Evolutionary conservation across 2,113 vertebrate genomes (phyloP), one percentile per base, ranked within the genome.

Genomic region (Copsychus sechellarum): DNA sequence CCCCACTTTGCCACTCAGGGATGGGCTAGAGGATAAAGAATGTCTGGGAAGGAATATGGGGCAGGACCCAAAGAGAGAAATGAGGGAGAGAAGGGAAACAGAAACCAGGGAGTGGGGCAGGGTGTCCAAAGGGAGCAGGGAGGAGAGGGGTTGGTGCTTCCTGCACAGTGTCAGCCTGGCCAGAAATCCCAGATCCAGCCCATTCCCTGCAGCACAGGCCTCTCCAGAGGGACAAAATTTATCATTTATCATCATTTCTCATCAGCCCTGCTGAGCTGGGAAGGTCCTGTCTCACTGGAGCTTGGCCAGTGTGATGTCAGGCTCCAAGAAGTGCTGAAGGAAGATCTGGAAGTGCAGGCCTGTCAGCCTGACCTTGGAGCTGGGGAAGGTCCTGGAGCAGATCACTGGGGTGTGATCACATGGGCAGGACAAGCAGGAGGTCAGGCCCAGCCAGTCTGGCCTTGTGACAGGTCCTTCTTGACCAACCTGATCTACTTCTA

Each of bases 121-220:
- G 13, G 12, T 5, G 7, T 58, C 42, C 34, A 13, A 9, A 47
- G 53, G 3, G 4, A 20, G 4, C 28, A 19, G 25, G 51, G 53
- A 56, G 51, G n/a, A 26, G 19, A 62, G 34, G 38, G 38, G 17
- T 1, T 0, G 1, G 42, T 7, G 60, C 18, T 38, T 6, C 45
- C 64, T 24, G 2, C 10, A 0, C 0, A 10, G 19, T 31, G 45
- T 2, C 61, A 31, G 62, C 4, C 65, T 42, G 47, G 13, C 31
- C 56, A 77, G 64, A 31, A 79, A 36, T 8, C 43, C 43, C 74
- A 34, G 13, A 5, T 5, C 21, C 83, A 81, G 29, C 40, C 23
- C 85, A 3, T 11, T 8, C 64, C 66, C 40, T 60, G 18, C 31
- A 71, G 53, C 51, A 34, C 48, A 38, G 42, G 3, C 40, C 22